These are phyloP conservation scores for Hymenopus coronatus DNA, from an alignment of 2,888 invertebrate species.

Conservation along the genomic window DNA sequence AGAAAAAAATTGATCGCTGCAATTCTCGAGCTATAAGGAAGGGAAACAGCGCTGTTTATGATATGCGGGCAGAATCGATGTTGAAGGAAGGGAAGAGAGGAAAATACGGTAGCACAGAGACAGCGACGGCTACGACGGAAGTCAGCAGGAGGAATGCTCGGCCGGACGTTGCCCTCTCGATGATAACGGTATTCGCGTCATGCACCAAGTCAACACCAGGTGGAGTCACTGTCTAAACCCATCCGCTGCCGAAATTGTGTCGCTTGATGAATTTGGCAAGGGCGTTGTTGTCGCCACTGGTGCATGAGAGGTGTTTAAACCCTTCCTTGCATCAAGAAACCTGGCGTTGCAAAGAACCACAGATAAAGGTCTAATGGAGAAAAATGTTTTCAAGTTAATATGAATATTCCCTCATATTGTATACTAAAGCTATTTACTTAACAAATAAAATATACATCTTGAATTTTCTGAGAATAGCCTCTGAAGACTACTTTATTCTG, in stretches of 20 bases:
- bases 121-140: not conserved
- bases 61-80: not conserved
- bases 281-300: not conserved
- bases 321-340: too few species aligned
- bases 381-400: too few species aligned
- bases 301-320: too few species aligned
- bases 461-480: too few species aligned
- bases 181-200: not conserved
- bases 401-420: too few species aligned
- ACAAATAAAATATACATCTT: too few species aligned
- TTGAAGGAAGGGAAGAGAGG: not conserved
- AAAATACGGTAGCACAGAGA: not conserved
- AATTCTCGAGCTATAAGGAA: not conserved
- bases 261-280: not conserved
- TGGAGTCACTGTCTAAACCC: not conserved
- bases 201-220: not conserved
- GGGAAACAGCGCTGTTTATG: not conserved
- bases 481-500: too few species aligned
- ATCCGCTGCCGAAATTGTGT: not conserved
- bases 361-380: too few species aligned
- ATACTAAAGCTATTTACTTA: too few species aligned
- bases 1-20: too few species aligned
- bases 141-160: not conserved
- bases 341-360: too few species aligned
- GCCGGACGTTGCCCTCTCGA: not conserved